Base-by-base conservation (phyloP, 2,888 invertebrate species). In the Drosophila birchii region DNA sequence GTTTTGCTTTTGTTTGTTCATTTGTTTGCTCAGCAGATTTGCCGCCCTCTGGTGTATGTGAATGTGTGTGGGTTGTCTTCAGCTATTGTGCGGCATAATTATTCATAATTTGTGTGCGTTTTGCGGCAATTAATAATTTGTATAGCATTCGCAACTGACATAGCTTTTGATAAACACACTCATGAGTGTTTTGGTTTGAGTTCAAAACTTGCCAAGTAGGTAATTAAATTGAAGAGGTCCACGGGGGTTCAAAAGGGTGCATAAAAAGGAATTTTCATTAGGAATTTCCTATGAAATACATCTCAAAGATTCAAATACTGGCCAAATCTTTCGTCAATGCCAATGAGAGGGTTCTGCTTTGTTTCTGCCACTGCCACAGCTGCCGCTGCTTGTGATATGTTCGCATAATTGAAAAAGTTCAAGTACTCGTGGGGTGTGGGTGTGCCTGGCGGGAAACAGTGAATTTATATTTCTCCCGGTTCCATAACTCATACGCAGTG, bases 21-120 rank as follows among this genome's bases (percentile, higher is more conserved):
- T 68, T 78, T 68, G 55, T 66, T 81, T 81, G 83, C 80, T 58
- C 63, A 71, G 56, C 79, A 75, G 57, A 66, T 64, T 71, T 57
- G 51, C 47, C 47, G 34, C 49, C 45, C 55, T 26, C 39, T 38
- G 45, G 38, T 53, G 26, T 58, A 56, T 26, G 26, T 26, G 45
- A n/a, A n/a, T 70, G 29, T 45, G 58, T 38, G 38, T 45, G 58
- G 34, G 38, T 56, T 75, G 71, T 70, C 75, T 44, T 73, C 18
- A 44, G 71, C 75, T 53, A 81, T 84, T 80, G 80, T 78, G 69
- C 38, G 56, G 57, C 80, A 85, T 80, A 87, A 84, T 87, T 84
- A 84, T 87, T 84, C 85, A 87, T 76, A 86, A 87, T 84, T 84
- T 84, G 85, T 76, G 81, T 76, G 70, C 62, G 78, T 77, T 87